Evolutionary conservation across 2,888 invertebrate species (phyloP), one percentile per base, ranked within the genome.

Genomic region (Pachydiplax longipennis): DNA sequence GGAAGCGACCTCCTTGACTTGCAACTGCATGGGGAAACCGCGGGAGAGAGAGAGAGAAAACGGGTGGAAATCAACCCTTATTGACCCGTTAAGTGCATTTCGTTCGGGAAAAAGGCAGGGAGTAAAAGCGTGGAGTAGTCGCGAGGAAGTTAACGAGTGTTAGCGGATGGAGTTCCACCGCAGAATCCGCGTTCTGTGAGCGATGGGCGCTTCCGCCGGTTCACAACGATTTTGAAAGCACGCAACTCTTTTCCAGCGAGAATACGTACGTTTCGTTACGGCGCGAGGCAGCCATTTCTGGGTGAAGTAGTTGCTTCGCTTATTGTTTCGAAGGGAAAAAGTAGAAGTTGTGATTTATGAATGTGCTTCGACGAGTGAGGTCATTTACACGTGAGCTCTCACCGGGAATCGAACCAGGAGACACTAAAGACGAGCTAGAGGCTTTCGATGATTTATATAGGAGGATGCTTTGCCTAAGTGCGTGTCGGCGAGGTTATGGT

Each of bases 1-100:
- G 87, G 87, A 61, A 87, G 87, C 61, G 35, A 37, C 65, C 73
- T 87, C 37, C 87, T 87, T 87, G 58, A 61, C 35, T 87, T 65
- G 87, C 87, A 65, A 87, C 37, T 61, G 87, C 87, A 61, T 37
- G n/a, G 61, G 61, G 87, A 37, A 87, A 65, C 87, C 61, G 35
- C 83, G 83, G 35, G 58, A 58, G 25, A 53, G 58, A 53, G 82
- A 48, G 53, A n/a, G 83, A 35, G 83, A 53, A 53, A 31, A 58
- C 31, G 35, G 58, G 35, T 53, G 58, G 83, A 35, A 22, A 87
- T 35, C 37, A 61, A 37, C 83, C 83, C 40, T 48, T 61, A 58
- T 87, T 65, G 61, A 65, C 37, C 87, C 87, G 87, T 61, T 58
- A 87, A 87, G 61, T 61, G 65, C 87, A 37, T 87, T 87, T n/a